A percentile compares a stretch with the other conserved stretches of the same genome.
These are phyloP conservation scores for Aurelia coerulea DNA, from an alignment of 30 jellyfish, hydroid and myxozoan genomes.

Conservation along the genomic window DNA sequence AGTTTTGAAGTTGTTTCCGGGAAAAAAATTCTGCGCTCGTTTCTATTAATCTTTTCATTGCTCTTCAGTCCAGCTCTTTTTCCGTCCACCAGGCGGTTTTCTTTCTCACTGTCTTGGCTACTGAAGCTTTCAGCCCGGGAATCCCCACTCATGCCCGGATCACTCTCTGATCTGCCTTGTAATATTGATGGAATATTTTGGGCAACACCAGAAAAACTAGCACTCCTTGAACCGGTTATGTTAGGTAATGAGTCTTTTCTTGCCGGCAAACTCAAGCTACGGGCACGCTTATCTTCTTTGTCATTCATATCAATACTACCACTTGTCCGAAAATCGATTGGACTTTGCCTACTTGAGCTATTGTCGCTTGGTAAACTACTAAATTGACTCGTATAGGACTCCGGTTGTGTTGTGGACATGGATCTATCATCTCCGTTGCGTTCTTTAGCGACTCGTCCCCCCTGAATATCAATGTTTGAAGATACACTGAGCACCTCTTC, in stretches of 20 bases:
- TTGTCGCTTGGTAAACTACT: conserved; percentile 73
- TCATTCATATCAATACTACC: conserved; percentile 30
- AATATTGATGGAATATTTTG: conserved; percentile 14
- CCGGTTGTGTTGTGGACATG: conserved; percentile 50
- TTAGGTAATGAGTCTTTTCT: conserved; percentile 31
- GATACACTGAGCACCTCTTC: conserved; percentile 32
- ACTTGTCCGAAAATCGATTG: conserved; percentile 44
- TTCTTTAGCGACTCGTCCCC: conserved; percentile 1
- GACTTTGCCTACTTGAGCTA: conserved; percentile 65
- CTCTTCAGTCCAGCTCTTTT: background rate
- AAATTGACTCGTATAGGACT: conserved; percentile 57
- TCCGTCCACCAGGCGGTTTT: conserved; percentile 1
- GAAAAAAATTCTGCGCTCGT: conserved; percentile 17
- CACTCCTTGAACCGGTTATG: conserved; percentile 78
- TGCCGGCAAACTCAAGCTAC: conserved; percentile 87
- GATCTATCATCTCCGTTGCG: conserved; percentile 31
- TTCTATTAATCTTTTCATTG: conserved; percentile 6
- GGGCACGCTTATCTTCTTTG: conserved; percentile 67
- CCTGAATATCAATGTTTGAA: conserved; percentile 51
- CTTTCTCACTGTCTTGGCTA: conserved; percentile 80
- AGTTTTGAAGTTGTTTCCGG: conserved; percentile 36
- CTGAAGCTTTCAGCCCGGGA: conserved; percentile 69
- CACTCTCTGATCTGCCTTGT: conserved; percentile 82
- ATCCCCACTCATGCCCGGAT: conserved; percentile 87
- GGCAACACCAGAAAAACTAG: conserved; percentile 89